Evolutionary conservation across 2,113 vertebrate species (phyloP).

Genomic region (Anolis sagrei): DNA sequence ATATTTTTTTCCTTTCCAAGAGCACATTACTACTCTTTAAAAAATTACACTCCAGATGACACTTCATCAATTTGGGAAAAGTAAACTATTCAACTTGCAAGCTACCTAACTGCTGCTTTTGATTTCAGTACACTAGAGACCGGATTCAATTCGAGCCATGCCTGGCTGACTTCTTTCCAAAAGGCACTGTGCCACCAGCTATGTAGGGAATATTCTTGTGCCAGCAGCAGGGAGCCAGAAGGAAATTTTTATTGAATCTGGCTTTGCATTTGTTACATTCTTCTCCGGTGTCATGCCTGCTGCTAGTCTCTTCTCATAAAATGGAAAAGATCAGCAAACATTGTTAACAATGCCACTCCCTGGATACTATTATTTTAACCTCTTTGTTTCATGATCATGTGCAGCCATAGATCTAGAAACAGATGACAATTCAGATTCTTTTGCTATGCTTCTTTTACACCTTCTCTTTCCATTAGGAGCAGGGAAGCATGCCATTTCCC

Average conservation of each 20-base stretch:
- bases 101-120: neutral
- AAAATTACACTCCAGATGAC: neutral
- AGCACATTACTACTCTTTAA: neutral
- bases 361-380: neutral
- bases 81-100: neutral
- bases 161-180: neutral
- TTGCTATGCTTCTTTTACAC: neutral
- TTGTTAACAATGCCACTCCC: neutral
- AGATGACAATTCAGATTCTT: neutral
- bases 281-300: neutral
- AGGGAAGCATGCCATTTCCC: constrained; percentile 22
- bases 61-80: constrained; percentile 2
- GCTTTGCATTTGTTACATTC: neutral
- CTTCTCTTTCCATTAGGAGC: neutral
- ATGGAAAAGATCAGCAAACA: neutral
- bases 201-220: neutral
- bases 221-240: constrained; percentile 21
- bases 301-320: neutral
- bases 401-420: neutral
- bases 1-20: neutral
- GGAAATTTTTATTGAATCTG: constrained; percentile 5
- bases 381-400: neutral
- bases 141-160: neutral
- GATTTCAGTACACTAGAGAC: neutral
- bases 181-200: neutral